A percentile compares a stretch with the other conserved stretches of the same genome.
Conservation (phyloP, 2,113 vertebrate genomes). For the Odobenus rosmarus region DNA sequence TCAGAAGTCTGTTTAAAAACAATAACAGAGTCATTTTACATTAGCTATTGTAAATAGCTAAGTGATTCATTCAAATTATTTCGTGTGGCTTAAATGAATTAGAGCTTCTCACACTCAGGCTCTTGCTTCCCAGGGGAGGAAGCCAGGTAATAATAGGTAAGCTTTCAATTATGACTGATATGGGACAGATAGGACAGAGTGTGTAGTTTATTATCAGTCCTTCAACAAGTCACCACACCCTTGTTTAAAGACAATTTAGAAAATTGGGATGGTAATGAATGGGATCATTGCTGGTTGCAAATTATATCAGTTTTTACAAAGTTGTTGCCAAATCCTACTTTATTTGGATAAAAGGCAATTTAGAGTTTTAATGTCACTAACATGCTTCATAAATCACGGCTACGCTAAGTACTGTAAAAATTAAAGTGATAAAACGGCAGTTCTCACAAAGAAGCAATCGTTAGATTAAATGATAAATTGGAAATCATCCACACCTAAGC, state of each 20-base stretch:
- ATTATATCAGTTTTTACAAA: slow-evolving; percentile 28
- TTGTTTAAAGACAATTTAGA: slow-evolving; percentile 71
- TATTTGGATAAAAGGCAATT: slow-evolving; percentile 63
- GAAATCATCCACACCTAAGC: neutral
- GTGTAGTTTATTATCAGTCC: neutral
- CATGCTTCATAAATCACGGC: slow-evolving; percentile 31
- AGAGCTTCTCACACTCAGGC: slow-evolving; percentile 47
- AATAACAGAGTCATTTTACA: neutral
- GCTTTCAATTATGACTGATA: neutral
- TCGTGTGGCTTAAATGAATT: neutral
- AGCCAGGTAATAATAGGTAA: slow-evolving; percentile 34
- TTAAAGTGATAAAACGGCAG: slow-evolving; percentile 14
- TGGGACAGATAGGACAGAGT: slow-evolving; percentile 56
- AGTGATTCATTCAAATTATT: slow-evolving; percentile 38
- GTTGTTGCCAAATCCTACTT: slow-evolving; percentile 48
- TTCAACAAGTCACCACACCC: slow-evolving; percentile 54
- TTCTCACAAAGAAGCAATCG: slow-evolving; percentile 51
- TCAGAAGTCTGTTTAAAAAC: slow-evolving; percentile 35
- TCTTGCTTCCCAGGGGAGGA: slow-evolving; percentile 21
- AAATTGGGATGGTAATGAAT: slow-evolving; percentile 61
- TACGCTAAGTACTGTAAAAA: neutral
- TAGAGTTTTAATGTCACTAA: slow-evolving; percentile 52
- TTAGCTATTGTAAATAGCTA: neutral
- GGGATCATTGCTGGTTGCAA: slow-evolving; percentile 62
- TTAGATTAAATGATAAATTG: slow-evolving; percentile 35